These are phyloP conservation scores for Trachythela sp. DNA, from an alignment of 64 coral and sea anemone species.

Conservation along the genomic window DNA sequence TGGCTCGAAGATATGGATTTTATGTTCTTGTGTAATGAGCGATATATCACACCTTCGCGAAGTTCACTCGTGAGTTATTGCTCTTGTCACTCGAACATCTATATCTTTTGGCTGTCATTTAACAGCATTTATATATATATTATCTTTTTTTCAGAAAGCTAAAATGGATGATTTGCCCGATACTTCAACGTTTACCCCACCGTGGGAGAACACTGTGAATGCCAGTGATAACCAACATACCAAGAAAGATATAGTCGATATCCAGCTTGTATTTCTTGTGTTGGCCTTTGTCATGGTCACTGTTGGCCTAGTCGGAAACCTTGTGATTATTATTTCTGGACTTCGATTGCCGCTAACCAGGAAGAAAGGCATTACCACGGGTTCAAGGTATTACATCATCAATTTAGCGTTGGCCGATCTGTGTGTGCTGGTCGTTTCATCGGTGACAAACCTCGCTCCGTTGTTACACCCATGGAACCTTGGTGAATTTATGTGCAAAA, in stretches of 20 bases:
- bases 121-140: too few relatives aligned
- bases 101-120: too few relatives aligned
- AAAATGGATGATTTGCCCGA: not conserved
- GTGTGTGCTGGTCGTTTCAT: not conserved
- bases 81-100: too few relatives aligned
- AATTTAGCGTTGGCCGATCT: not conserved
- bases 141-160: not conserved
- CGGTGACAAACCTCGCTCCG: not conserved
- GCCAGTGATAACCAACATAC: not conserved
- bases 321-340: not conserved
- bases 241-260: not conserved
- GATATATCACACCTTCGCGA: too few relatives aligned
- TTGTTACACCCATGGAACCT: not conserved
- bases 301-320: not conserved
- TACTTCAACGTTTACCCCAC: not conserved
- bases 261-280: not conserved
- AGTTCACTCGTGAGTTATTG: too few relatives aligned
- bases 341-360: not conserved
- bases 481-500: not conserved
- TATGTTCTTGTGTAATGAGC: too few relatives aligned
- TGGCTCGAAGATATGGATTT: too few relatives aligned
- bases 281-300: not conserved
- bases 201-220: not conserved
- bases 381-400: conserved; percentile 11
- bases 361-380: not conserved